Percentiles rank a stretch among this genome's conserved stretches.
Conservation (phyloP, 2,888 invertebrate genomes). For the Callyntrura sp. region DNA sequence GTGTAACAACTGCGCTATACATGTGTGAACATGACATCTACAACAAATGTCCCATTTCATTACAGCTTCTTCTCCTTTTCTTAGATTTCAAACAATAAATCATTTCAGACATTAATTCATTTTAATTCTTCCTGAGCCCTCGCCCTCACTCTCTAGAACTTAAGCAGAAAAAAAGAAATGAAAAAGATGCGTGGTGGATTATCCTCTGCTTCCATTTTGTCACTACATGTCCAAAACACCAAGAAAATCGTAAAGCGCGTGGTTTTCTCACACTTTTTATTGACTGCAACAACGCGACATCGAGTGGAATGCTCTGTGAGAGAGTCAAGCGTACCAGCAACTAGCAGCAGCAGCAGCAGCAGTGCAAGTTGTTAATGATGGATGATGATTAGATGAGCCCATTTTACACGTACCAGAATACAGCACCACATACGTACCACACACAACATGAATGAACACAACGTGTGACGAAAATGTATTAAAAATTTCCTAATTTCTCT, state of each 20-base stretch:
- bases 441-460: background rate
- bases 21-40: background rate
- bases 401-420: slow-evolving; percentile 41
- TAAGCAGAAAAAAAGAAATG: background rate
- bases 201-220: background rate
- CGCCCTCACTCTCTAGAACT: background rate
- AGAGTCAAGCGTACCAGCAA: no score
- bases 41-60: slow-evolving; percentile 11
- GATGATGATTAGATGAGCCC: slow-evolving; percentile 5
- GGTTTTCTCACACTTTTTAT: slow-evolving; percentile 17
- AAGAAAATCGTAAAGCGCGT: slow-evolving; percentile 7
- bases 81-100: slow-evolving; percentile 63
- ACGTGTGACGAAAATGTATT: background rate
- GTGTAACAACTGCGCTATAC: background rate
- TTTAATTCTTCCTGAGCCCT: slow-evolving; percentile 46
- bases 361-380: slow-evolving; percentile 25
- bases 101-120: slow-evolving; percentile 69
- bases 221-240: background rate
- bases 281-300: slow-evolving; percentile 5
- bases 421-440: background rate
- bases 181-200: slow-evolving; percentile 15
- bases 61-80: background rate
- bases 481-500: slow-evolving; percentile 42
- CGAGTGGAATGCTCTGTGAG: no score
- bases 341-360: background rate